phyloP scores from a whole-genome alignment of 2,113 vertebrate species.

The Sinocyclocheilus grahami region DNA sequence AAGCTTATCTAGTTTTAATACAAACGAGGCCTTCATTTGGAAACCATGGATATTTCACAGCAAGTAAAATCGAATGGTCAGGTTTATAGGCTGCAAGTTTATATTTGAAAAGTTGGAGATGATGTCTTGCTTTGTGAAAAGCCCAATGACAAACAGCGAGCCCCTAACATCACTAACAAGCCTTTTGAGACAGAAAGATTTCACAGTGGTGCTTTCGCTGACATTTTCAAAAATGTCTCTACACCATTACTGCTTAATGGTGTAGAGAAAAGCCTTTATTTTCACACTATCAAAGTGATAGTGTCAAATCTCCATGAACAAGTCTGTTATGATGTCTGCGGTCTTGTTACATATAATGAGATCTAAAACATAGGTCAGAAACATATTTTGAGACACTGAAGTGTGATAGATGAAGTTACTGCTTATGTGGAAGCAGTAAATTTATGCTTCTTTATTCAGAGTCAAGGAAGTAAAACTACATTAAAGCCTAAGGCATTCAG shows the following conservation, averaged over 20 bases:
- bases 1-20: too few species aligned
- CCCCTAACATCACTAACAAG: too few species aligned
- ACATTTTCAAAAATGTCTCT: too few species aligned
- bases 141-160: too few species aligned
- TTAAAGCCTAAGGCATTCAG: not conserved
- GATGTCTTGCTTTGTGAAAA: too few species aligned
- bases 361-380: not conserved
- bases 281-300: not conserved
- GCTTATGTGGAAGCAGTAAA: not conserved
- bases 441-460: not conserved
- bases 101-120: too few species aligned
- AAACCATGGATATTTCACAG: too few species aligned
- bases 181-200: too few species aligned
- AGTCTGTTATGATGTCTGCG: not conserved
- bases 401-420: not conserved
- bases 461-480: slow-evolving; percentile 4
- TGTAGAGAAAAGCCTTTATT: not conserved
- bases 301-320: not conserved
- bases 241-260: slow-evolving; percentile 1
- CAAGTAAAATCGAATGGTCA: too few species aligned
- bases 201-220: too few species aligned
- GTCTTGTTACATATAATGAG: not conserved
- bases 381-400: not conserved
- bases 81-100: too few species aligned
- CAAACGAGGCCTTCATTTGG: too few species aligned